These are phyloP conservation scores for Atherinosoma microstoma DNA, from an alignment of 2,797 vertebrate genomes.

Conservation along the genomic window DNA sequence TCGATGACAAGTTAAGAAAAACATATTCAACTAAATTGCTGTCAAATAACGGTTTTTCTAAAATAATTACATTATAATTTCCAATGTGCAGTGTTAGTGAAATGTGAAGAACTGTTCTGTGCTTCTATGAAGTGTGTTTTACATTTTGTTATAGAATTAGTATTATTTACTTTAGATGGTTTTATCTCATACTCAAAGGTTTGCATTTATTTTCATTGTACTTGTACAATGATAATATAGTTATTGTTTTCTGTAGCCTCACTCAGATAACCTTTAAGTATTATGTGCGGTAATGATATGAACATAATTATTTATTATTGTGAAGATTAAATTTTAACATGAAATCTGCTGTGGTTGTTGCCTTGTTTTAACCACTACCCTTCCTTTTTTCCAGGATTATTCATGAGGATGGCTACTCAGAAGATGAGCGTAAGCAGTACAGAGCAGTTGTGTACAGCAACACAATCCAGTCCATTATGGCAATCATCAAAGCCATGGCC, in stretches of 20 bases:
- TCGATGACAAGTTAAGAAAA: too few species aligned
- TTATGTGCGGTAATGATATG: neutral
- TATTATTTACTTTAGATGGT: neutral
- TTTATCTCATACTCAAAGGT: neutral
- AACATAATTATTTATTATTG: slow-evolving; percentile 2
- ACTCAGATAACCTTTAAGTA: neutral
- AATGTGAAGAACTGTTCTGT: too few species aligned
- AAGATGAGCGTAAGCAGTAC: slow-evolving; percentile 98
- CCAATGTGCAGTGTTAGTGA: too few species aligned
- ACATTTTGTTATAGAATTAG: neutral
- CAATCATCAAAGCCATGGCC: slow-evolving; percentile 97
- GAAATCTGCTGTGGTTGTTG: neutral
- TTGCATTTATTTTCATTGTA: neutral
- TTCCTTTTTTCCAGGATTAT: slow-evolving; percentile 88
- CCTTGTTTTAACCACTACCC: neutral
- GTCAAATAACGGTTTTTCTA: too few species aligned
- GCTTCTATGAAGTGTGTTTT: too few species aligned
- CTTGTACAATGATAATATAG: too few species aligned
- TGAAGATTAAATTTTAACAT: slow-evolving; percentile 6
- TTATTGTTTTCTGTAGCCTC: neutral
- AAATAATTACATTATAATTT: too few species aligned
- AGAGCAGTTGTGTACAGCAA: slow-evolving; percentile 98
- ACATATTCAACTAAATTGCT: too few species aligned
- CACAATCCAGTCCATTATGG: slow-evolving; percentile 99
- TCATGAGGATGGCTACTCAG: slow-evolving; percentile 97